A percentile compares a stretch with the other conserved stretches of the same genome.
These are phyloP conservation scores for Ichneumon xanthorius DNA, from an alignment of 2,888 invertebrate genomes.

Conservation along the genomic window DNA sequence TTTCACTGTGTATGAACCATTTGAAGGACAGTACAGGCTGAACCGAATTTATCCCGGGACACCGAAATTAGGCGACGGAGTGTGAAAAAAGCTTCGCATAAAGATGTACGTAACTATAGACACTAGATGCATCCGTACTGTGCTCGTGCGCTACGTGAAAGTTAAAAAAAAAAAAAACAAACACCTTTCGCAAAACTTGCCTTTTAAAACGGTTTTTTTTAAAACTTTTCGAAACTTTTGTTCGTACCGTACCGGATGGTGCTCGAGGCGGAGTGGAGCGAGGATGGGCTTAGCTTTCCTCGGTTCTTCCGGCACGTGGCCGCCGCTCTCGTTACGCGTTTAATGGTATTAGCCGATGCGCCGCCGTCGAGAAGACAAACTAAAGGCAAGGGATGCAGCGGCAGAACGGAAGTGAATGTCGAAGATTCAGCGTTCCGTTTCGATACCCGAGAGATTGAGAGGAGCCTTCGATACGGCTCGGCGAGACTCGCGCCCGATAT, in stretches of 20 bases:
- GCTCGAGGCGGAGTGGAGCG: neutral
- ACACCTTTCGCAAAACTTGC: conserved; percentile 75
- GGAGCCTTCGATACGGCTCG: conserved; percentile 45
- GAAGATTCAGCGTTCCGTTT: conserved; percentile 69
- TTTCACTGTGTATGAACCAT: no score
- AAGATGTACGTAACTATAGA: neutral
- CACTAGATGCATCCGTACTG: neutral
- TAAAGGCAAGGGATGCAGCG: conserved; percentile 34
- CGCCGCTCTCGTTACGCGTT: conserved; percentile 64
- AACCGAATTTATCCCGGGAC: no score
- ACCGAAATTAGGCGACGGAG: neutral
- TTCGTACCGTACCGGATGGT: conserved; percentile 33
- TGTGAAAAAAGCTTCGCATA: neutral
- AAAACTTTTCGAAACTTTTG: conserved; percentile 67
- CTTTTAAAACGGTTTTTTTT: conserved; percentile 77
- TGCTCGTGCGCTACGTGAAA: conserved; percentile 53
- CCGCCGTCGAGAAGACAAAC: conserved; percentile 52
- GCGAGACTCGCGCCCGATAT: conserved; percentile 54
- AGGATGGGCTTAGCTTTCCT: conserved; percentile 31
- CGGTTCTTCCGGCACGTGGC: conserved; percentile 49
- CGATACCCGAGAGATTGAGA: conserved; percentile 55
- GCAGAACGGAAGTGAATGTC: conserved; percentile 48
- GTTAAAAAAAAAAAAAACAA: conserved; percentile 59
- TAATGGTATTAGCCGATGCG: conserved; percentile 72
- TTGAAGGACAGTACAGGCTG: no score